Percentiles rank a stretch among this genome's conserved stretches.
Evolutionary conservation across 2,113 vertebrate genomes (phyloP).

Genomic region (Vireo altiloquus): DNA sequence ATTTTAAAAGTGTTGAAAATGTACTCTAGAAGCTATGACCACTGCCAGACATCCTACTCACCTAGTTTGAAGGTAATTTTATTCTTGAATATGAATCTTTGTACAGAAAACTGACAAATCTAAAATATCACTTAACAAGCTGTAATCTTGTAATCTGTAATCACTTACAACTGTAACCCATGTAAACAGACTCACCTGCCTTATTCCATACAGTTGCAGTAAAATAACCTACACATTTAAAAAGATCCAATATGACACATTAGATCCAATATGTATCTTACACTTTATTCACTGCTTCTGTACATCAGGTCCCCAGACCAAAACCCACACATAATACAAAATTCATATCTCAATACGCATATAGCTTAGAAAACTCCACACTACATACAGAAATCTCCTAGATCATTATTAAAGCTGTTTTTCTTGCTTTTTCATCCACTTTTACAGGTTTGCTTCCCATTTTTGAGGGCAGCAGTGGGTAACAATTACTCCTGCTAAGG

Average conservation of each 20-base stretch:
- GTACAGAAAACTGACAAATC: not conserved
- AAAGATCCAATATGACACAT: not conserved
- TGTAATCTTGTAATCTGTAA: too few species aligned
- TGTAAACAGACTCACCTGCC: not conserved
- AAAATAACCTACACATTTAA: not conserved
- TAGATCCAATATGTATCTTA: not conserved
- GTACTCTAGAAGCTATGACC: not conserved
- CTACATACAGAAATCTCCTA: not conserved
- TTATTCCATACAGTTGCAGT: not conserved
- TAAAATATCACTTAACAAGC: not conserved
- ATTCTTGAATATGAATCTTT: not conserved
- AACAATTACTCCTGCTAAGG: not conserved
- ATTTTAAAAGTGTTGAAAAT: not conserved
- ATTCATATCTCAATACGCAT: not conserved
- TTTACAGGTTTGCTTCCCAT: not conserved
- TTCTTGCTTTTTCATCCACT: not conserved
- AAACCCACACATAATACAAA: slow-evolving; percentile 19
- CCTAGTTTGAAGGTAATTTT: not conserved
- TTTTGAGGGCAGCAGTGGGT: not conserved
- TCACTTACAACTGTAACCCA: not conserved
- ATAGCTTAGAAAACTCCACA: not conserved
- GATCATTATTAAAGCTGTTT: not conserved
- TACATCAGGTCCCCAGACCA: not conserved
- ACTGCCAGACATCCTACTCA: not conserved
- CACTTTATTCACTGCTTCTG: slow-evolving; percentile 50